These are phyloP conservation scores for Planiliza haematocheilus DNA, from an alignment of 2,113 vertebrate species.

Conservation along the genomic window DNA sequence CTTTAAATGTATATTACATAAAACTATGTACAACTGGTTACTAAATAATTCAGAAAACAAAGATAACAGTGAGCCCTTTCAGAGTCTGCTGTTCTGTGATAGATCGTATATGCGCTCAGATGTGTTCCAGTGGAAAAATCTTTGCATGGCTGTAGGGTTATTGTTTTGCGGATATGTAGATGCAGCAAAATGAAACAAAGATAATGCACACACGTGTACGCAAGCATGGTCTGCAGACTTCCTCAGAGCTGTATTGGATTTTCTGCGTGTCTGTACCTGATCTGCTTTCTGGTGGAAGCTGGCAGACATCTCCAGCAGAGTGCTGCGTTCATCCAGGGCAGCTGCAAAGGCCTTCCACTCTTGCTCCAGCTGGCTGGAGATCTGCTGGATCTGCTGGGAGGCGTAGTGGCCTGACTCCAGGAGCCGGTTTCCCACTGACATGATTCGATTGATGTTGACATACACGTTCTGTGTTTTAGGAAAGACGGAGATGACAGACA, in stretches of 20 bases:
- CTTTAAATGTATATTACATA: background rate
- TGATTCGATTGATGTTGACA: conserved; percentile 98
- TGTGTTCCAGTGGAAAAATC: background rate
- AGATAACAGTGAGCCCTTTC: too few species aligned
- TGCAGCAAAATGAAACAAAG: background rate
- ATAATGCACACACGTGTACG: background rate
- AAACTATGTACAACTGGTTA: background rate
- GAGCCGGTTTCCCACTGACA: conserved; percentile 95
- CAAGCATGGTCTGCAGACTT: background rate
- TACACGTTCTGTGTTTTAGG: conserved; percentile 91
- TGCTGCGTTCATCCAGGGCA: conserved; percentile 96
- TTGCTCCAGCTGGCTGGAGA: conserved; percentile 94
- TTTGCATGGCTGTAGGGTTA: background rate
- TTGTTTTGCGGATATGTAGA: background rate
- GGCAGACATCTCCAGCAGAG: conserved; percentile 95
- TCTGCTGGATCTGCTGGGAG: conserved; percentile 98
- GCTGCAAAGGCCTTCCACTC: conserved; percentile 99
- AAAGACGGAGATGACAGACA: conserved; percentile 17
- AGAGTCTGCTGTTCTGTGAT: too few species aligned
- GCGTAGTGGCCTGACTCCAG: conserved; percentile 97
- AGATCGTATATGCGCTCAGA: background rate
- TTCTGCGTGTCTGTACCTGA: conserved; percentile 84
- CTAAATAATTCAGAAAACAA: background rate
- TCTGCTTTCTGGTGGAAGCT: conserved; percentile 97
- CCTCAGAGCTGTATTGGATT: background rate